Conservation (phyloP, 1,140 invertebrate species). For the Physella acuta region DNA sequence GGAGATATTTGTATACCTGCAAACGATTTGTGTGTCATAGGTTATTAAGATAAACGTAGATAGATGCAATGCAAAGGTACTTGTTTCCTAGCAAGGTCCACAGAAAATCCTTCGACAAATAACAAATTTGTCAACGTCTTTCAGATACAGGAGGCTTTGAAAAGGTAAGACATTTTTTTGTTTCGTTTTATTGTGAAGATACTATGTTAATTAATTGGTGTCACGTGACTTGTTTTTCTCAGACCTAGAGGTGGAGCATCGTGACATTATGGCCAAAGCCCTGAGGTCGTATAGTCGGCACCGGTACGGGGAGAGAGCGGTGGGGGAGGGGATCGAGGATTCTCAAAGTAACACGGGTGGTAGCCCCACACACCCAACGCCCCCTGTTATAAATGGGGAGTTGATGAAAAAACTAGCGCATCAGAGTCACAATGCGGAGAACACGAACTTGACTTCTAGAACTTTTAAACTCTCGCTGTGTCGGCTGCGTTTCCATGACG, state of each 20-base stretch:
- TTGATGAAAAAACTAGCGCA: too few species aligned
- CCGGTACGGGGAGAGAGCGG: too few species aligned
- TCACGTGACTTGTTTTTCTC: background rate
- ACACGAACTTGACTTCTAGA: background rate
- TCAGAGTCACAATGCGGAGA: background rate
- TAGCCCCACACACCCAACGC: too few species aligned
- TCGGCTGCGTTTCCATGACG: background rate
- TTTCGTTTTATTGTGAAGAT: too few species aligned
- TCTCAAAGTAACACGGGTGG: too few species aligned
- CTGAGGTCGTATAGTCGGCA: background rate
- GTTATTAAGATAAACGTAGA: too few species aligned
- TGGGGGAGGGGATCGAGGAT: too few species aligned
- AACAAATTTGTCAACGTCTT: background rate
- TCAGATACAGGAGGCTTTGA: background rate
- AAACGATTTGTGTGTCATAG: too few species aligned
- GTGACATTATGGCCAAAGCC: background rate
- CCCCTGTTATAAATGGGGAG: too few species aligned
- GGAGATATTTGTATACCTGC: too few species aligned
- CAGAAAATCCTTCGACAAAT: background rate
- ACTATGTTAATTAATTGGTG: too few species aligned
- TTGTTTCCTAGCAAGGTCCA: background rate
- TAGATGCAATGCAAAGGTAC: background rate
- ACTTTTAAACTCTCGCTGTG: background rate
- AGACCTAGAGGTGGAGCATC: conserved; percentile 1
- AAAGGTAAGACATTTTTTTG: background rate